These are phyloP conservation scores for Pan troglodytes DNA, from an alignment of 2,113 vertebrate species.

Conservation along the genomic window NHGRI_mPanTro3-v2.1_pri NC_072417.2:56487001-56487500, in stretches of 20 bases:
- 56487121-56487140: background rate
- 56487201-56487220: background rate
- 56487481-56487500: background rate
- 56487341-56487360: background rate
- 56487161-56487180: background rate
- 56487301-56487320: fast-evolving
- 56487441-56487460: background rate
- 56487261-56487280: background rate
- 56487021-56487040: fast-evolving
- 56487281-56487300: background rate
- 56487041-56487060: background rate
- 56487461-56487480: background rate
- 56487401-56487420: background rate
- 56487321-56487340: background rate
- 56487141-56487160: background rate
- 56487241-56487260: background rate
- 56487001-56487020: background rate
- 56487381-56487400: background rate
- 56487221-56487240: background rate
- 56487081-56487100: background rate
- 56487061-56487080: background rate
- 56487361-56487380: background rate
- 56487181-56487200: fast-evolving
- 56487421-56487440: background rate
- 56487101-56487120: background rate